Percentiles rank a stretch among this genome's conserved stretches.
Evolutionary conservation across 2,888 invertebrate species (phyloP).

Genomic region (Sepioteuthis lessoniana): DNA sequence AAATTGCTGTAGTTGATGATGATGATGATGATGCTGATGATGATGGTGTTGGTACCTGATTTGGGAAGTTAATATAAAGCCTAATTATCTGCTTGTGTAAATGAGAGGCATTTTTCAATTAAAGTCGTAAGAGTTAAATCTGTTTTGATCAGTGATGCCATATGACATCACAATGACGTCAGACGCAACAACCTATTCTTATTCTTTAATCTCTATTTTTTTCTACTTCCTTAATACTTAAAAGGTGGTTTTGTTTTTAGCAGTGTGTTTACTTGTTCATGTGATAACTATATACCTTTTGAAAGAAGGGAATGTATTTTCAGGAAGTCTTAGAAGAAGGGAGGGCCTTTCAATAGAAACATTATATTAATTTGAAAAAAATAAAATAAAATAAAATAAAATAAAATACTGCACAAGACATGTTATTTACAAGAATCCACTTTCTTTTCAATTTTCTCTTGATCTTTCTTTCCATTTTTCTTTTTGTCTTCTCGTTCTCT

Average conservation of each 20-base stretch:
- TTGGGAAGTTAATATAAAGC: too few species aligned
- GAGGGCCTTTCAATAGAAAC: not conserved
- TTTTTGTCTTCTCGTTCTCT: not conserved
- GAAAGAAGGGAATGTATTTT: not conserved
- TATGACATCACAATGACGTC: conserved; percentile 19
- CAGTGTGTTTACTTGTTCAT: not conserved
- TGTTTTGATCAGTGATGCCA: not conserved
- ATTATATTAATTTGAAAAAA: not conserved
- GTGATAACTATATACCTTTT: not conserved
- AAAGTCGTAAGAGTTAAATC: not conserved
- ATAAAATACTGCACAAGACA: not conserved
- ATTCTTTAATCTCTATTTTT: not conserved
- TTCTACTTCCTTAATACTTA: not conserved
- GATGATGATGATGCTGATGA: too few species aligned
- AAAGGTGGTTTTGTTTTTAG: conserved; percentile 1
- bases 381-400: too few species aligned
- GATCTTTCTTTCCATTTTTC: not conserved
- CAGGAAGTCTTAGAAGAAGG: not conserved
- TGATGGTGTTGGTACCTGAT: too few species aligned
- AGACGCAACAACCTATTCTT: not conserved
- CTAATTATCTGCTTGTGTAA: not conserved
- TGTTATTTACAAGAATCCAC: not conserved
- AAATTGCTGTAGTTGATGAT: too few species aligned
- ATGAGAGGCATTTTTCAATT: not conserved
- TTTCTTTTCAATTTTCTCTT: not conserved